phyloP scores from a whole-genome alignment of 2,797 vertebrate genomes.

The Champsocephalus esox region DNA sequence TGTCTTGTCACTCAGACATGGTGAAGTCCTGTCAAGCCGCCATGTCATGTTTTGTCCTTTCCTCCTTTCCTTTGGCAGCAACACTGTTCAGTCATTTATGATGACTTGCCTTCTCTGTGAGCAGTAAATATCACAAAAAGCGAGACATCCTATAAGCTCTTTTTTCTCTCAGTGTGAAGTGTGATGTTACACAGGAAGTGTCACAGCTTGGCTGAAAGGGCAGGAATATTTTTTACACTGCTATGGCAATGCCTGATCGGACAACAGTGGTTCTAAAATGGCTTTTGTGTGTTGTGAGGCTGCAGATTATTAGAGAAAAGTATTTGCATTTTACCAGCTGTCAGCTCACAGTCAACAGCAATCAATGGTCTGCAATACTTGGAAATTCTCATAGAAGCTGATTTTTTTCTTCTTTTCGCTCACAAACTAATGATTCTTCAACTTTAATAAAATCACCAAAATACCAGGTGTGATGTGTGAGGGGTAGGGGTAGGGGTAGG shows the following conservation, averaged over 20 bases:
- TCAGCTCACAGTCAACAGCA: conserved; percentile 4
- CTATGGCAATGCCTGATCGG: conserved; percentile 43
- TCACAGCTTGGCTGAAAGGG: conserved; percentile 54
- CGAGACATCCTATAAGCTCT: conserved; percentile 60
- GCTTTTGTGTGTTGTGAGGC: conserved; percentile 40
- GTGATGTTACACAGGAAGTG: conserved; percentile 66
- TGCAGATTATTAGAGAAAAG: conserved; percentile 25
- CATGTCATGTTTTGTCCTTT: conserved; percentile 30
- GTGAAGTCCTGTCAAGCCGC: conserved; percentile 42
- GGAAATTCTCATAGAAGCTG: background rate
- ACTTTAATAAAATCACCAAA: background rate
- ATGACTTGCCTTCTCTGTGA: conserved; percentile 64
- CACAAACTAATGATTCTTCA: background rate
- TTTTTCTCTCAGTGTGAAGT: conserved; percentile 62
- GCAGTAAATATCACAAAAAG: conserved; percentile 63
- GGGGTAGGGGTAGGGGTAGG: too few relatives aligned
- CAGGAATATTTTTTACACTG: conserved; percentile 46
- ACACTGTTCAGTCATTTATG: conserved; percentile 63
- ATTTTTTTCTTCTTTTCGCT: background rate
- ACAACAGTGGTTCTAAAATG: conserved; percentile 40
- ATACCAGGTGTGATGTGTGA: too few relatives aligned
- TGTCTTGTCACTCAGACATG: conserved; percentile 54
- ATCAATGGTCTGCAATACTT: background rate
- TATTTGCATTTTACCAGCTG: conserved; percentile 21
- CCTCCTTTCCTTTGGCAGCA: conserved; percentile 39